These are phyloP conservation scores for Leistus spinibarbis DNA, from an alignment of 2,888 invertebrate species.

Conservation along the genomic window DNA sequence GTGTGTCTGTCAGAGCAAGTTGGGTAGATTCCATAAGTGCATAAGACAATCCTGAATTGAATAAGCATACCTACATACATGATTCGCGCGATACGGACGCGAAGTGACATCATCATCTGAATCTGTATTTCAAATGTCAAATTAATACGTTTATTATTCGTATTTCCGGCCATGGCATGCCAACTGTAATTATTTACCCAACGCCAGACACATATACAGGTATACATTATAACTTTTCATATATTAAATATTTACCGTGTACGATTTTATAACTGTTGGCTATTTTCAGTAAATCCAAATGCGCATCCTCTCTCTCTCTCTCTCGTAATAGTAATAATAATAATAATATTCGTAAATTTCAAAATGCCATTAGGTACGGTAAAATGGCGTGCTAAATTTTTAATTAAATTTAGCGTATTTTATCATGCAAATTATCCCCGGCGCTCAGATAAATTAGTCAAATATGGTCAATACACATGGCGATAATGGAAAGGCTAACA, in stretches of 20 bases:
- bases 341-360: not conserved
- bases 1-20: not conserved
- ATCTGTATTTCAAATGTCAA: slow-evolving; percentile 37
- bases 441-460: not conserved
- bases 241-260: not conserved
- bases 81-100: not conserved
- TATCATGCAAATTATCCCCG: not conserved
- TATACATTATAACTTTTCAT: slow-evolving; percentile 1
- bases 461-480: not conserved
- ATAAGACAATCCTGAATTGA: not conserved
- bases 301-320: not conserved
- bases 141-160: slow-evolving; percentile 31
- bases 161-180: not conserved
- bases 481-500: not conserved
- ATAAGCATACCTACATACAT: slow-evolving; percentile 1
- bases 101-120: not conserved
- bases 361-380: not conserved
- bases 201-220: not conserved
- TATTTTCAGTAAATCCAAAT: not conserved
- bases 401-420: not conserved
- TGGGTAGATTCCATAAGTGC: not conserved
- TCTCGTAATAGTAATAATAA: no score
- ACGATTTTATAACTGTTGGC: slow-evolving; percentile 2
- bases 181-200: slow-evolving; percentile 5
- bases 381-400: not conserved